Evolutionary conservation across 2,113 vertebrate genomes (phyloP).

Genomic region (Lepus timidus): DNA sequence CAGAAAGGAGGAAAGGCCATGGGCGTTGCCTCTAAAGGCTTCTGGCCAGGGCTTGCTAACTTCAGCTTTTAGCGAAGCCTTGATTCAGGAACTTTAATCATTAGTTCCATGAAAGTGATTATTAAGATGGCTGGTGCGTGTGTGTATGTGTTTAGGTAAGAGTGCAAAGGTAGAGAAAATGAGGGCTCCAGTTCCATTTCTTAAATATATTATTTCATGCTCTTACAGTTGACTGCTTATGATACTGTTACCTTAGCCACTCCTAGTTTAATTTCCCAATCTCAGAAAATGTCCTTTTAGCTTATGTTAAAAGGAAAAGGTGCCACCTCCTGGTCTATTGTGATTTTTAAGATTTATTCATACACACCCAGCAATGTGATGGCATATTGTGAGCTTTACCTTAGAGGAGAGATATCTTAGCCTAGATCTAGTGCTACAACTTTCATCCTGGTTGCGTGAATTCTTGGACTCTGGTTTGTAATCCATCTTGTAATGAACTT

Average conservation of each 20-base stretch:
- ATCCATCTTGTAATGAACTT: background rate
- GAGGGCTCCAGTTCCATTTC: background rate
- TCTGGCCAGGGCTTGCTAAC: background rate
- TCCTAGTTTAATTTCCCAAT: conserved; percentile 13
- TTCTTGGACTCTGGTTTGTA: conserved; percentile 37
- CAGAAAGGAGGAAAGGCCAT: background rate
- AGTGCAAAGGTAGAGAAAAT: background rate
- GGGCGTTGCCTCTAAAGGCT: background rate
- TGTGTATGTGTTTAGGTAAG: background rate
- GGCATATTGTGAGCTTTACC: background rate
- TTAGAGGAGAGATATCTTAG: conserved; percentile 42
- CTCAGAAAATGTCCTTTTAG: conserved; percentile 37
- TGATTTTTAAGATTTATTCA: background rate
- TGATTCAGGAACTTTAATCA: background rate
- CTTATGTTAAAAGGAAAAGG: conserved; percentile 35
- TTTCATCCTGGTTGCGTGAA: background rate
- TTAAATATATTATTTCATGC: background rate
- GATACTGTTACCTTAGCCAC: background rate
- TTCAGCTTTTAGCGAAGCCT: conserved; percentile 23
- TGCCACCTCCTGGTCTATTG: conserved; percentile 63
- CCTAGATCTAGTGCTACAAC: conserved; percentile 37
- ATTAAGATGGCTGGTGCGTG: background rate
- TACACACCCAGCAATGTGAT: background rate
- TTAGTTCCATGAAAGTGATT: conserved; percentile 20
- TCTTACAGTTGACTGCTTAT: background rate